Evolutionary conservation across 2,797 vertebrate species (phyloP).

Genomic region (Clarias fuscus): DNA sequence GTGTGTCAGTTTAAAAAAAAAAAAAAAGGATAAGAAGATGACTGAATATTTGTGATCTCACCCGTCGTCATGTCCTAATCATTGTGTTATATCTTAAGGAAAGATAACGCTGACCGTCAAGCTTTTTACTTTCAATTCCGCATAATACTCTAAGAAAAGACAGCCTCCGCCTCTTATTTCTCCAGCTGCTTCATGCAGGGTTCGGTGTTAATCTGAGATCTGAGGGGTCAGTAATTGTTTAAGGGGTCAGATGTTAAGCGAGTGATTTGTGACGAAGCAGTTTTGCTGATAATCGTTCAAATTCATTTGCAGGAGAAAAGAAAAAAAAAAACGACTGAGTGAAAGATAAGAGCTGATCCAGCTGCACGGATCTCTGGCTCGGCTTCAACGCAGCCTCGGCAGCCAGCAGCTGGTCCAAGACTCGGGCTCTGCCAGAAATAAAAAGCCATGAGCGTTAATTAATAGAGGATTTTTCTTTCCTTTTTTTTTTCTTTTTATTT

Average conservation of each 20-base stretch:
- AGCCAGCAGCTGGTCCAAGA: constrained; percentile 92
- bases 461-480: constrained; percentile 82
- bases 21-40: not conserved
- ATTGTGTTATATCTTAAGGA: constrained; percentile 23
- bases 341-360: constrained; percentile 99
- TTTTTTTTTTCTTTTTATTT: constrained; percentile 76
- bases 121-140: constrained; percentile 18
- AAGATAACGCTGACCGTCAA: constrained; percentile 13
- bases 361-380: constrained; percentile 92
- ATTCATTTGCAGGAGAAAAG: constrained; percentile 84
- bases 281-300: constrained; percentile 97
- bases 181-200: constrained; percentile 11
- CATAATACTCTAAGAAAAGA: constrained; percentile 6
- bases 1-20: not conserved
- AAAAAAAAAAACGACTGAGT: constrained; percentile 89
- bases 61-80: not conserved
- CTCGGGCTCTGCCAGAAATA: constrained; percentile 89
- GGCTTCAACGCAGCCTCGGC: constrained; percentile 84
- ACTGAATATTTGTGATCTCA: constrained; percentile 16
- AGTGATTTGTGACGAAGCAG: constrained; percentile 91
- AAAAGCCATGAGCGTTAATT: constrained; percentile 97
- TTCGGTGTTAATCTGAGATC: constrained; percentile 23
- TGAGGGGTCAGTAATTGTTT: constrained; percentile 40
- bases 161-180: not conserved
- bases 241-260: constrained; percentile 73